Evolutionary conservation across 2,888 invertebrate species (phyloP).

Genomic region (Chaetoderma sp.): DNA sequence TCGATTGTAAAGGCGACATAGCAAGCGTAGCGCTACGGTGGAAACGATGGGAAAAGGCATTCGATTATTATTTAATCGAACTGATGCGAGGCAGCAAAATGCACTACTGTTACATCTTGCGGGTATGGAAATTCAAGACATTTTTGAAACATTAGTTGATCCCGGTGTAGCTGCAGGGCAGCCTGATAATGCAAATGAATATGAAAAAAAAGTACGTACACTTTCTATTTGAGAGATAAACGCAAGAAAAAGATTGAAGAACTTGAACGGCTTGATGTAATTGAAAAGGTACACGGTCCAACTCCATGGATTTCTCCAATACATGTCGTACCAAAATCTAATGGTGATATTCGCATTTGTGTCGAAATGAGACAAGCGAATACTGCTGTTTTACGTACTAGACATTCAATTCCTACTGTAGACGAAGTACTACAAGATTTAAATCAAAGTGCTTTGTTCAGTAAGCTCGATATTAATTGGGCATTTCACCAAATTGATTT

Average conservation of each 20-base stretch:
- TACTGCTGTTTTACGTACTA: too few species aligned
- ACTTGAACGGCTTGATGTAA: conserved; percentile 13
- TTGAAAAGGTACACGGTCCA: conserved; percentile 20
- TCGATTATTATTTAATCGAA: neutral
- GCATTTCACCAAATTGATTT: conserved; percentile 45
- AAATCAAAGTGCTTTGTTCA: conserved; percentile 33
- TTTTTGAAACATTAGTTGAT: conserved; percentile 11
- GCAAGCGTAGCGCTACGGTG: conserved; percentile 3
- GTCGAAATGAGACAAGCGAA: too few species aligned
- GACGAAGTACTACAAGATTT: conserved; percentile 38
- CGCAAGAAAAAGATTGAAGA: conserved; percentile 22
- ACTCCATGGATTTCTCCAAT: conserved; percentile 24
- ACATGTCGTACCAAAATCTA: too few species aligned
- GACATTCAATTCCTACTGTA: conserved; percentile 25
- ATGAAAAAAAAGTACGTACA: neutral
- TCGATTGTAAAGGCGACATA: conserved; percentile 5
- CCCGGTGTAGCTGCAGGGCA: neutral
- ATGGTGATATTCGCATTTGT: too few species aligned
- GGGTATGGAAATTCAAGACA: conserved; percentile 12
- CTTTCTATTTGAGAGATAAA: conserved; percentile 17
- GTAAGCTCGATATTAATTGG: conserved; percentile 43
- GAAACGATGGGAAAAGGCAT: conserved; percentile 10
- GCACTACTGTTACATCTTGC: conserved; percentile 8
- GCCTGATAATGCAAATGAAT: neutral
- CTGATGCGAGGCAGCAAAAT: conserved; percentile 3